These are phyloP conservation scores for Punctoribates punctum DNA, from an alignment of 2,888 invertebrate species.

Conservation along the genomic window DNA sequence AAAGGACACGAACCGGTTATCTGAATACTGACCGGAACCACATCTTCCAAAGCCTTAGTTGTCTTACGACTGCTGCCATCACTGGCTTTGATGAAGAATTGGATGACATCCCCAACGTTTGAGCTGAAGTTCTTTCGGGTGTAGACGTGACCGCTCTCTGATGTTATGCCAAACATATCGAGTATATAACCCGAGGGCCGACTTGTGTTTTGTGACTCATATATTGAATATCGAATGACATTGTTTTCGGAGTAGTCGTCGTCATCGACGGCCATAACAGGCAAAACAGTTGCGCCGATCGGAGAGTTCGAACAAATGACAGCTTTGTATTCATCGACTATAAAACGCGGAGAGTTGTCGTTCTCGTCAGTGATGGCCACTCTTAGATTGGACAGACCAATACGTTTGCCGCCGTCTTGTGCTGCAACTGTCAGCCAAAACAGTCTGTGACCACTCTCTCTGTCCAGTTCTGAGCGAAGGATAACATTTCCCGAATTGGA, in stretches of 20 bases:
- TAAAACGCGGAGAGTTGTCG: constrained; percentile 54
- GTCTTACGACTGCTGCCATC: constrained; percentile 41
- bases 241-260: constrained; percentile 55
- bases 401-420: constrained; percentile 54
- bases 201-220: constrained; percentile 35
- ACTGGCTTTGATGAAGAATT: constrained; percentile 47
- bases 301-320: constrained; percentile 55
- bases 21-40: constrained; percentile 71
- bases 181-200: constrained; percentile 32
- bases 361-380: constrained; percentile 52
- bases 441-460: constrained; percentile 51
- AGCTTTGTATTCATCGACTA: constrained; percentile 52
- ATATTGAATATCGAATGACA: constrained; percentile 42
- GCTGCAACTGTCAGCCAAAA: constrained; percentile 54
- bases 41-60: constrained; percentile 23
- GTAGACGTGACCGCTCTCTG: constrained; percentile 59
- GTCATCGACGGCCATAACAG: constrained; percentile 71
- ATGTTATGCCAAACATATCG: constrained; percentile 47
- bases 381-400: constrained; percentile 49
- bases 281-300: constrained; percentile 70
- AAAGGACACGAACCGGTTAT: constrained; percentile 61
- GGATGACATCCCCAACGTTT: constrained; percentile 58
- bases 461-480: constrained; percentile 50
- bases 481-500: constrained; percentile 55
- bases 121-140: constrained; percentile 66